Base-by-base conservation (phyloP, 2,888 invertebrate genomes). In the Lutraria lutraria region DNA sequence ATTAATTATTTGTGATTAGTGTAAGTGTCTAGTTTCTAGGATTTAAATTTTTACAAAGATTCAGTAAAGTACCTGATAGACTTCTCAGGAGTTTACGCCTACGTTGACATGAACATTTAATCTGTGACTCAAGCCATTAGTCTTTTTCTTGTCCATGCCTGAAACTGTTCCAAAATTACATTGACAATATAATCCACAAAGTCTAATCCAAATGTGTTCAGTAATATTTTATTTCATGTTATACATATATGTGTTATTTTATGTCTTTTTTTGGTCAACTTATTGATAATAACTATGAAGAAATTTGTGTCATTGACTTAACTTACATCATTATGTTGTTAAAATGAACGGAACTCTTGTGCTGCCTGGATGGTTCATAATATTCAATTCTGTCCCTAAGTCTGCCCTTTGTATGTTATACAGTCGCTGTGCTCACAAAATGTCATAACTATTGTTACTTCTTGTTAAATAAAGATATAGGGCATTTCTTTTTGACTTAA, bases 121-220 rank as follows among this genome's bases (percentile, higher is more conserved):
- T n/a, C 63, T 3, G 63, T 68, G 63, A 68, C 63, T 68, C 63
- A 68, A n/a, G 21, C 60, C n/a, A 21, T 0, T 21, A 68, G 63
- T 25, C 63, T 68, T 43, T 4, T 43, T 43, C 43, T 43, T 43
- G 43, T 43, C 43, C 43, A 43, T 68, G 63, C 60, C 60, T 68
- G 63, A 76, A 76, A 76, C 76, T 76, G 76, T 76, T 76, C 34
- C 29, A 76, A 76, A 76, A 34, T 76, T 31, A 34, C 31, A 19
- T 76, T 76, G 68, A 12, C 52, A 25, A 43, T 72, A 53, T 29
- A 25, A 72, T 72, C 34, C 79, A 79, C 52, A 56, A 25, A n/a
- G 53, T 76, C 81, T 88, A 83, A 90, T 90, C 90, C 90, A 86
- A 86, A 90, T 90, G 90, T 90, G 90, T 90, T 90, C 90, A 90